A percentile compares a stretch with the other conserved stretches of the same genome.
Evolutionary conservation across 2,113 vertebrate genomes (phyloP).

Genomic region (Todiramphus chloris): DNA sequence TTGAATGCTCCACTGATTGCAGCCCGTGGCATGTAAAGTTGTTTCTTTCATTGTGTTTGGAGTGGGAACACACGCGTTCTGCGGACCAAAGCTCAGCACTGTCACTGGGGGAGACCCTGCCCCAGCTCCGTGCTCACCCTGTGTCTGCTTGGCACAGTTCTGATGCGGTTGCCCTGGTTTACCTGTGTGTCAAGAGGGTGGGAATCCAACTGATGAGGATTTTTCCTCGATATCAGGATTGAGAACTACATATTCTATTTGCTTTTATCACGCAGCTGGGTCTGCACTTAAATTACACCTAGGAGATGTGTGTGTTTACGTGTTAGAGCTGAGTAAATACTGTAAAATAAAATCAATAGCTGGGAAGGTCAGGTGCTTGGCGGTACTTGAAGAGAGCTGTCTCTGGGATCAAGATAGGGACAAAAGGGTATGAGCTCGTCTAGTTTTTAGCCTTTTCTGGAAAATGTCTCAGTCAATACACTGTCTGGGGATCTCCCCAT

Average conservation of each 20-base stretch:
- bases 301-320: fast-evolving
- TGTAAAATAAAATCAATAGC: not conserved
- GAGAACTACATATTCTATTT: not conserved
- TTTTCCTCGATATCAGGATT: not conserved
- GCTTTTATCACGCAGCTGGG: fast-evolving
- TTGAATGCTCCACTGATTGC: not conserved
- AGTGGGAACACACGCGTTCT: not conserved
- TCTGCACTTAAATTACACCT: not conserved
- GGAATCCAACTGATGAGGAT: not conserved
- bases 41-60: not conserved
- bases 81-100: not conserved
- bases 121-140: not conserved
- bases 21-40: not conserved
- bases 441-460: not conserved
- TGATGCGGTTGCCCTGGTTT: fast-evolving
- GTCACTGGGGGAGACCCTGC: not conserved
- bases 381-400: not conserved
- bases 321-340: not conserved
- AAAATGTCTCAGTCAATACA: not conserved
- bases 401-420: not conserved
- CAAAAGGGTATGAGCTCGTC: fast-evolving
- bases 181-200: not conserved
- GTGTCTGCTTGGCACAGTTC: fast-evolving
- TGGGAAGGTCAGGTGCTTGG: not conserved
- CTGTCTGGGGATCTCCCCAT: not conserved